phyloP scores from a whole-genome alignment of 37 sponge, comb jelly and placozoan species.

The Aphrocallistes beatrix region DNA sequence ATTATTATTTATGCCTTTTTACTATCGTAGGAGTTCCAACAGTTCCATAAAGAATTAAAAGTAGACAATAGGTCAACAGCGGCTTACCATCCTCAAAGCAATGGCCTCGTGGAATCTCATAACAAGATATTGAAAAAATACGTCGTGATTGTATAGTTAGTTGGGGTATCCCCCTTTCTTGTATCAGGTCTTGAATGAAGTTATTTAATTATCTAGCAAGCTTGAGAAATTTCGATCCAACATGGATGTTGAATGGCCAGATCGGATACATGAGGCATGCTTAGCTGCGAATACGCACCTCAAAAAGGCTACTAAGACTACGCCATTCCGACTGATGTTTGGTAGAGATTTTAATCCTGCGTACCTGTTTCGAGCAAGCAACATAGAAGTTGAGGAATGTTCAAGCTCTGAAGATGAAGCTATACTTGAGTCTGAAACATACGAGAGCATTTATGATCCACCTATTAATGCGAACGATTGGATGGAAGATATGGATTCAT shows the following conservation, averaged over 20 bases:
- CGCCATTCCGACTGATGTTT: constrained; percentile 1
- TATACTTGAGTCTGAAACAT: background rate
- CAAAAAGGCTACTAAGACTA: background rate
- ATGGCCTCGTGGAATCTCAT: background rate
- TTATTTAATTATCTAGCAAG: background rate
- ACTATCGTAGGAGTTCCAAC: constrained; percentile 7
- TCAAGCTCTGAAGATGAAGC: background rate
- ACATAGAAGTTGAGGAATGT: background rate
- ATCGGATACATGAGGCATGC: constrained; percentile 1
- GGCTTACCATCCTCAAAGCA: constrained; percentile 6
- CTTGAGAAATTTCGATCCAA: background rate
- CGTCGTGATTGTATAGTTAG: too few relatives aligned
- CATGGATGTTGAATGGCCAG: background rate
- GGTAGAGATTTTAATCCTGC: background rate
- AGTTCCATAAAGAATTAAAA: background rate
- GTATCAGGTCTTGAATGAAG: background rate
- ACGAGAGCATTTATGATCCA: background rate
- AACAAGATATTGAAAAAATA: background rate
- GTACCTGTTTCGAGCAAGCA: background rate
- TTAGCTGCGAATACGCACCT: background rate
- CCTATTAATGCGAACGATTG: background rate
- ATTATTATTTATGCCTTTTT: background rate
- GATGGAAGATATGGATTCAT: background rate
- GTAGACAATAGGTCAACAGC: constrained; percentile 3
- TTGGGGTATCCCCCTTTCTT: too few relatives aligned